Percentiles rank a stretch among this genome's conserved stretches.
phyloP scores from a whole-genome alignment of 1,140 invertebrate genomes.

The Cepaea nemoralis region DNA sequence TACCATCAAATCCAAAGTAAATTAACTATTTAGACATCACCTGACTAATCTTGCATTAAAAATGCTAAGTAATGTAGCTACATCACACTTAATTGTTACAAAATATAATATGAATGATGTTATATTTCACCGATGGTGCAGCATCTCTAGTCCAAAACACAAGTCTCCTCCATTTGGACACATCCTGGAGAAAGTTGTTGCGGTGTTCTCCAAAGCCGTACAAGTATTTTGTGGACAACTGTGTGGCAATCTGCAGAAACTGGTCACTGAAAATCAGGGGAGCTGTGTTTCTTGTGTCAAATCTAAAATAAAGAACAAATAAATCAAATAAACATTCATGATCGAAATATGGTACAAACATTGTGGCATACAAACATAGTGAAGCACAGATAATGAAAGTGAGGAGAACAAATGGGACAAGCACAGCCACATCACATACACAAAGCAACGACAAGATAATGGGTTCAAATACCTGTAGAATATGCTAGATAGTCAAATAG shows the following conservation, averaged over 20 bases:
- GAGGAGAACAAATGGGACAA: too few relatives aligned
- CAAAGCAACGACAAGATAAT: too few relatives aligned
- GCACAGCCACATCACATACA: too few relatives aligned
- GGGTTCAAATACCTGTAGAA: too few relatives aligned
- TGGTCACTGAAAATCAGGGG: conserved; percentile 71
- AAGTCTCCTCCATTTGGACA: conserved; percentile 59
- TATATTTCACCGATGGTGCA: conserved; percentile 45
- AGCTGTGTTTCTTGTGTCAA: conserved; percentile 68
- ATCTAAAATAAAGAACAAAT: too few relatives aligned
- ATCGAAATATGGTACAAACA: too few relatives aligned
- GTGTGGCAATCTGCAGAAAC: conserved; percentile 69
- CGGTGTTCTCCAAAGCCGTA: conserved; percentile 73
- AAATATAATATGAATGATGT: not conserved
- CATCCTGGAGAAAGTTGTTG: conserved; percentile 49
- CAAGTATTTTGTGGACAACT: conserved; percentile 61
- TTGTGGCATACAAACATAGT: too few relatives aligned
- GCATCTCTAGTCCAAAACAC: conserved; percentile 62
- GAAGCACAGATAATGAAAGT: too few relatives aligned
- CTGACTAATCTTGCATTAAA: not conserved
- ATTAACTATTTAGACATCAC: not conserved
- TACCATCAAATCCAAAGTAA: too few relatives aligned
- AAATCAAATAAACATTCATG: too few relatives aligned
- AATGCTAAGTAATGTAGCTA: not conserved
- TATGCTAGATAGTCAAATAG: too few relatives aligned
- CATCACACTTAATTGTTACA: too few relatives aligned